Conservation (phyloP, 2,888 invertebrate genomes). For the Chironomus tentans region DNA sequence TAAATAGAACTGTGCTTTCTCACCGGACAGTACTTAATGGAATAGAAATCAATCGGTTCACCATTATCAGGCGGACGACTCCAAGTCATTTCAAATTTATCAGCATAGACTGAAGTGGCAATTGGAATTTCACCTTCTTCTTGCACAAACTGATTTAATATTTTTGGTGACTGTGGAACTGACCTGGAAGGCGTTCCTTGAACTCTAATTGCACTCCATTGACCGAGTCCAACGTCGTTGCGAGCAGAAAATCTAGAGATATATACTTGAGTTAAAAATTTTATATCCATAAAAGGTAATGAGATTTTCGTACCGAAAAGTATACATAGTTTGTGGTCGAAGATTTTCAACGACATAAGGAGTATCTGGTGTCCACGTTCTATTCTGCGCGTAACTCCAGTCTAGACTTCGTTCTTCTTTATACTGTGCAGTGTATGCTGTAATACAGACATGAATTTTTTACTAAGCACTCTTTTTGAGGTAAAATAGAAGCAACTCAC, state of each 20-base stretch:
- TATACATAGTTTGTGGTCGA: constrained; percentile 65
- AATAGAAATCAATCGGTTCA: constrained; percentile 74
- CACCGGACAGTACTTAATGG: constrained; percentile 72
- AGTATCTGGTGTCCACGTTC: constrained; percentile 71
- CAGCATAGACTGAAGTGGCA: constrained; percentile 56
- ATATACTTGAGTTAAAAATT: too few species aligned
- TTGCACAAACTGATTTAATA: constrained; percentile 45
- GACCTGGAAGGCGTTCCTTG: constrained; percentile 69
- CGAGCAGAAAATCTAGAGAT: constrained; percentile 62
- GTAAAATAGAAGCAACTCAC: too few species aligned
- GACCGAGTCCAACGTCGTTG: constrained; percentile 73
- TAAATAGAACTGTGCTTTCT: constrained; percentile 31
- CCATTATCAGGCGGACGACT: constrained; percentile 81
- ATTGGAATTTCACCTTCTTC: constrained; percentile 41
- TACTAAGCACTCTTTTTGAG: too few species aligned
- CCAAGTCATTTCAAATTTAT: constrained; percentile 77
- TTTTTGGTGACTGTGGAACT: constrained; percentile 63
- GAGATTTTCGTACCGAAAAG: constrained; percentile 44
- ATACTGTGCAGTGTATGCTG: constrained; percentile 64
- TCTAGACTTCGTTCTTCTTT: constrained; percentile 56
- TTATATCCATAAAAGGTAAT: too few species aligned
- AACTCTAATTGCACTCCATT: constrained; percentile 56
- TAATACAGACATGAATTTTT: too few species aligned
- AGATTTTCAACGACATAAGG: constrained; percentile 73
- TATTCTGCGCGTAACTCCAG: constrained; percentile 60